Evolutionary conservation across 2,888 invertebrate species (phyloP), one percentile per base, ranked within the genome.

Genomic region (Venusia cambrica): DNA sequence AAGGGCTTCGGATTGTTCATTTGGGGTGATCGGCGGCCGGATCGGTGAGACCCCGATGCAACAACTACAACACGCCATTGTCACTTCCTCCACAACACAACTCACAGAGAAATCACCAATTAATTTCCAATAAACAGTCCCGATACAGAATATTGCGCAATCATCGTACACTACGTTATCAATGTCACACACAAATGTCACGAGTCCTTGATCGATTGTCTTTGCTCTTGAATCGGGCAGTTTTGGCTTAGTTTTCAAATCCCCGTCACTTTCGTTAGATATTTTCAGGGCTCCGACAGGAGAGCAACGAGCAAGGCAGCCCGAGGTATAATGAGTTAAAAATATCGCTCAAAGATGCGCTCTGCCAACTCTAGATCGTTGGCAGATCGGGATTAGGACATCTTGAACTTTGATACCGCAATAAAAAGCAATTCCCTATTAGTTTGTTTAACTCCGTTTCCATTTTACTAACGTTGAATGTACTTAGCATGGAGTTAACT

Each of bases 11-110:
- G 96, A 95, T 62, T 85, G 85, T 57, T 92, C 92, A 63, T 69
- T 89, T 53, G 94, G 83, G 73, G 92, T 93, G 68, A 96, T 92
- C 45, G 96, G 95, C 48, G 92, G 89, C 61, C 92, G 90, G 54
- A 96, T 90, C 38, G 93, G 92, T 56, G 91, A 87, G 43, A 90
- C 91, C 56, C 89, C 89, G 58, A 88, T 87, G 74, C 93, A 92
- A 73, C 92, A 92, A 51, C 79, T 75, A 74, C 92, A 92, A 73
- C 90, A 91, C 57, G 90, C 83, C 91, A 90, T 90, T 54, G 43
- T 72, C 40, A 52, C 50, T 63, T 62, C 52, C 56, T 39, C 59
- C 65, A 72, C 73, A 64, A 51, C 62, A 66, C 62, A 62, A 39
- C 18, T 37, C 47, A 47, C 50, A 39, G 18, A 31, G 62, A 73